A percentile compares a stretch with the other conserved stretches of the same genome.
phyloP scores from a whole-genome alignment of 30 jellyfish, hydroid and myxozoan species.

The Aurelia sp. region DNA sequence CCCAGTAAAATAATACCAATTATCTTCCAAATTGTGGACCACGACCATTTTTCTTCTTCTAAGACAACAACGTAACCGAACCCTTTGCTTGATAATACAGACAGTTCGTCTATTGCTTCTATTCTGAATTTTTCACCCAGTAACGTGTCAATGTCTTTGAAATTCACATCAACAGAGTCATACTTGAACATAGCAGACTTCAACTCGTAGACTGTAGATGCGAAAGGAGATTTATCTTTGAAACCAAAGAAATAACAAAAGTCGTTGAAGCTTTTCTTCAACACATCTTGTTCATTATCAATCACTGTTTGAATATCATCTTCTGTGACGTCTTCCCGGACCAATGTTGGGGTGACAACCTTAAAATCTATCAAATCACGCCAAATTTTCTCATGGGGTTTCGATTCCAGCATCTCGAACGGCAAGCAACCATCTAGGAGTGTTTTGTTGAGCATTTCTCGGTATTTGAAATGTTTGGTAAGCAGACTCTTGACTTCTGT shows the following conservation, averaged over 20 bases:
- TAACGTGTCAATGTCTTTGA: slow-evolving; percentile 11
- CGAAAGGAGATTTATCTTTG: slow-evolving; percentile 2
- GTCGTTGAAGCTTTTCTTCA: background rate
- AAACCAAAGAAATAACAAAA: slow-evolving; percentile 1
- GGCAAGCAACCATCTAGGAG: slow-evolving; percentile 2
- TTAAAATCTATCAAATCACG: slow-evolving; percentile 22
- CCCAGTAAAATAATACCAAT: slow-evolving; percentile 27
- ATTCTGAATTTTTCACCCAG: background rate
- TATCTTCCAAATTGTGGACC: slow-evolving; percentile 5
- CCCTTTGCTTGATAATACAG: background rate
- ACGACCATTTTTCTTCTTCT: slow-evolving; percentile 6
- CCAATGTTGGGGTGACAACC: background rate
- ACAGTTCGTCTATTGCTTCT: slow-evolving; percentile 6
- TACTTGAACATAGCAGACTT: background rate
- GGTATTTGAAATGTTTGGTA: background rate
- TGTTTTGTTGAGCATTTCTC: background rate
- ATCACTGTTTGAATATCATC: slow-evolving; percentile 5
- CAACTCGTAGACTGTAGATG: slow-evolving; percentile 1
- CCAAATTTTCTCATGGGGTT: slow-evolving; percentile 31
- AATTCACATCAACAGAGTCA: slow-evolving; percentile 7
- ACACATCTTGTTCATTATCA: slow-evolving; percentile 3
- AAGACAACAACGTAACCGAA: background rate
- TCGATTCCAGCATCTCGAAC: slow-evolving; percentile 14
- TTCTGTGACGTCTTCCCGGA: background rate
- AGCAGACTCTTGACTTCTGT: slow-evolving; percentile 15